Percentiles rank a stretch among this genome's conserved stretches.
Conservation (phyloP, 2,113 vertebrate species). For the Cyanoderma ruficeps region DNA sequence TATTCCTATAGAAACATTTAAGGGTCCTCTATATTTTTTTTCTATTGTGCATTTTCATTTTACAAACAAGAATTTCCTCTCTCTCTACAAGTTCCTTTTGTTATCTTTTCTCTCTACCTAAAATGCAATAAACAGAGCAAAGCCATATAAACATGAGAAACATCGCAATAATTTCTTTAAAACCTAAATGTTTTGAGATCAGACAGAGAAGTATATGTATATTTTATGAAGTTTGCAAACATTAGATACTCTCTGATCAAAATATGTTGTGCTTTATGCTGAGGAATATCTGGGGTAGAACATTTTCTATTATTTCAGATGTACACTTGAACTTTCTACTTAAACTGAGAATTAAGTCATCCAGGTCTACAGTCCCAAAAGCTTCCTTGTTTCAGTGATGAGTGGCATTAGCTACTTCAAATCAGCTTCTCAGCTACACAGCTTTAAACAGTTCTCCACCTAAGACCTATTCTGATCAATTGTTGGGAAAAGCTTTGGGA, state of each 20-base stretch:
- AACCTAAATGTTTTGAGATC: slow-evolving; percentile 13
- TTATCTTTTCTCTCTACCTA: not conserved
- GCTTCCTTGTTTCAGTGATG: not conserved
- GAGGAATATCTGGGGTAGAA: not conserved
- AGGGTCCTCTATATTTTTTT: not conserved
- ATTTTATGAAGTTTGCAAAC: slow-evolving; percentile 45
- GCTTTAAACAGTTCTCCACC: not conserved
- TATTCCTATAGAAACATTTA: not conserved
- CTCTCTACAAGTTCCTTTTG: not conserved
- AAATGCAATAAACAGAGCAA: not conserved
- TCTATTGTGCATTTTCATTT: not conserved
- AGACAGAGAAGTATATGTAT: not conserved
- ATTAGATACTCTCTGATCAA: slow-evolving; percentile 38
- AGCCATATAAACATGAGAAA: not conserved
- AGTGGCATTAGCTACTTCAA: not conserved
- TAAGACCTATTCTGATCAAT: slow-evolving; percentile 29
- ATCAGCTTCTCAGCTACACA: not conserved
- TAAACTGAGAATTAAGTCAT: not conserved
- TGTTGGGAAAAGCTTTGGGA: not conserved
- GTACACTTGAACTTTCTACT: not conserved
- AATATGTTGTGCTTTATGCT: not conserved
- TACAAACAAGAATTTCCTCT: not conserved
- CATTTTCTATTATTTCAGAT: not conserved
- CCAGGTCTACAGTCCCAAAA: not conserved
- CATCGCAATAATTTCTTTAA: not conserved